Evolutionary conservation across 2,797 vertebrate genomes (phyloP).

Genomic region (Gallinago solitaria): DNA sequence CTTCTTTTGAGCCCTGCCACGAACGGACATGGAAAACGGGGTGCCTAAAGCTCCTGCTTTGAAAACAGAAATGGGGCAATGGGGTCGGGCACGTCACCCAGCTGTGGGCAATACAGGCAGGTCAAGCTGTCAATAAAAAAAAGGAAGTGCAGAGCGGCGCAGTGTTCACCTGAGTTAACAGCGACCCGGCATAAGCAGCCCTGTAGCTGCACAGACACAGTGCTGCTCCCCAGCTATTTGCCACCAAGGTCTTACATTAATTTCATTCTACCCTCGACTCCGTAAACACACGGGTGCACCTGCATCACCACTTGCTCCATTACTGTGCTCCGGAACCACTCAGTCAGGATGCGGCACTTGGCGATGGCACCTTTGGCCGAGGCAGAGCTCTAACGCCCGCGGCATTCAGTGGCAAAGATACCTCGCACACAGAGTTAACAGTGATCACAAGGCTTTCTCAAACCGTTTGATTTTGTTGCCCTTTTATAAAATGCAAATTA

Average conservation of each 20-base stretch:
- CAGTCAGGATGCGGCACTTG: fast-evolving
- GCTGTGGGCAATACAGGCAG: fast-evolving
- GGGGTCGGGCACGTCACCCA: too few species aligned
- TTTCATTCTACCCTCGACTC: not conserved
- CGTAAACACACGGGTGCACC: not conserved
- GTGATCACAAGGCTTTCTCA: not conserved
- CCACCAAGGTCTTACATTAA: not conserved
- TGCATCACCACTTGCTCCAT: not conserved
- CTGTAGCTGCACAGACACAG: not conserved
- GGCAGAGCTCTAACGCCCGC: not conserved
- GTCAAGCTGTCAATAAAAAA: not conserved
- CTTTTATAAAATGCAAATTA: slow-evolving; percentile 51
- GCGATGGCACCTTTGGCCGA: fast-evolving
- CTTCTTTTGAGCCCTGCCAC: not conserved
- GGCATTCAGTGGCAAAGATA: not conserved
- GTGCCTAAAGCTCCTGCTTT: fast-evolving
- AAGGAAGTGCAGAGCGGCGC: not conserved
- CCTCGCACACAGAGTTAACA: not conserved
- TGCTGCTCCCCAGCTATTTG: not conserved
- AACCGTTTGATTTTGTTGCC: slow-evolving; percentile 36
- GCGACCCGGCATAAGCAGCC: fast-evolving
- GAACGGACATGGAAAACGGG: fast-evolving
- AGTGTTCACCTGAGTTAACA: not conserved
- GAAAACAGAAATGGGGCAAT: not conserved
- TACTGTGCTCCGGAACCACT: fast-evolving